Conservation (phyloP, 2,888 invertebrate species). For the Yponomeuta cagnagella region DNA sequence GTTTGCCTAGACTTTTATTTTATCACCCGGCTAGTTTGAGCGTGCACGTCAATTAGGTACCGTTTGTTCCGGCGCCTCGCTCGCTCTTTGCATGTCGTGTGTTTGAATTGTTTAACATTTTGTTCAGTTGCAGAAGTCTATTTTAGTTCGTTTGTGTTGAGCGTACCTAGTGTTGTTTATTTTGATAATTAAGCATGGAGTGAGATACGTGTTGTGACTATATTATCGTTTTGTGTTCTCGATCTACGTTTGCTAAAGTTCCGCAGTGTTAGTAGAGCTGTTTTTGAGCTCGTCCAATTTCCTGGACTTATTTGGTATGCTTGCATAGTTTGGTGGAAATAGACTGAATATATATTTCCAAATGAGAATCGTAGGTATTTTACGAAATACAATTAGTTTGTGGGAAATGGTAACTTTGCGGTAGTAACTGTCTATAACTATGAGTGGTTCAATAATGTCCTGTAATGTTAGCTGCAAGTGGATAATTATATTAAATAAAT, state of each 20-base stretch:
- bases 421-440: no score
- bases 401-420: background rate
- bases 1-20: conserved; percentile 44
- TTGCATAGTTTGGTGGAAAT: background rate
- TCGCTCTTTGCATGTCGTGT: conserved; percentile 59
- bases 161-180: conserved; percentile 28
- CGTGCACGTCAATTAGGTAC: conserved; percentile 52
- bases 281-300: background rate
- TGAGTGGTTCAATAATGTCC: no score
- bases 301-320: background rate
- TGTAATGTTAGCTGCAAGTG: no score
- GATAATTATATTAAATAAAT: no score
- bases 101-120: conserved; percentile 47
- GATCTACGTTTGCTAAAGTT: background rate
- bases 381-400: background rate
- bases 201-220: conserved; percentile 14
- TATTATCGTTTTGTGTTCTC: conserved; percentile 15
- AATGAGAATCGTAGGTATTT: background rate
- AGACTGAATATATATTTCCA: background rate
- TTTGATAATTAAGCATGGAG: conserved; percentile 27
- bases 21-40: conserved; percentile 41
- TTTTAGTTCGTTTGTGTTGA: conserved; percentile 32
- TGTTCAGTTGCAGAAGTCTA: conserved; percentile 41
- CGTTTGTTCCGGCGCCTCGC: conserved; percentile 46
- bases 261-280: background rate